Evolutionary conservation across 92 coral and sea anemone genomes (phyloP), one percentile per base, ranked within the genome.

Genomic region (Phymanthus crucifer): DNA sequence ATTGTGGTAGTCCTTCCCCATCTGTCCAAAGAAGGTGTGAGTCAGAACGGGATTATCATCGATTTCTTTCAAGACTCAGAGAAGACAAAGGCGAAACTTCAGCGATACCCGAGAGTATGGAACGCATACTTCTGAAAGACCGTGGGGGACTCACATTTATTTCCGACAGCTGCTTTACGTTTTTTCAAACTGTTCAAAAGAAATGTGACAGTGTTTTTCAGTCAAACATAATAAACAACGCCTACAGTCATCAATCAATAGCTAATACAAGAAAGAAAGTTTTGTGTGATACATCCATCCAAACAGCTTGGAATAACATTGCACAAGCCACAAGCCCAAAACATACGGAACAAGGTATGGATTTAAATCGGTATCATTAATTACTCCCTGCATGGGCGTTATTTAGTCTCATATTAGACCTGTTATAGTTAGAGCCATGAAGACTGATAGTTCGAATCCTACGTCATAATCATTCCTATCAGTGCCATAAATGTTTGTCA

Each of bases 71-170:
- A 11, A 12, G n/a, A 4, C n/a, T 34, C n/a, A 16, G 12, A 12
- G 71, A 66, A 26, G 26, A 66, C 13, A 17, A 13, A 7, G n/a
- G 32, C 16, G 71, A 19, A 26, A 66, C n/a, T 2, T 66, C n/a
- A 32, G 32, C 31, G n/a, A n/a, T n/a, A n/a, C n/a, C n/a, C n/a
- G 71, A 66, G 33, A 66, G 71, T 27, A 66, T 66, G 71, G 71
- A 66, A 27, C n/a, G 26, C 7, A 66, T 26, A 4, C 16, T 34
- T 13, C 16, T 27, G 71, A 24, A 24, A 34, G 71, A 66, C 71
- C n/a, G 71, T 6, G 71, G 71, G n/a, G 71, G 27, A 11, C 12
- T 66, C 8, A 66, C 5, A 66, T n/a, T n/a, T 23, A 16, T 23
- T 21, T 12, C 32, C 3, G 71, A 66, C 33, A 34, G 26, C 5